Evolutionary conservation across 2,888 invertebrate genomes (phyloP), one percentile per base, ranked within the genome.

Genomic region (Cyclophora albipunctata): DNA sequence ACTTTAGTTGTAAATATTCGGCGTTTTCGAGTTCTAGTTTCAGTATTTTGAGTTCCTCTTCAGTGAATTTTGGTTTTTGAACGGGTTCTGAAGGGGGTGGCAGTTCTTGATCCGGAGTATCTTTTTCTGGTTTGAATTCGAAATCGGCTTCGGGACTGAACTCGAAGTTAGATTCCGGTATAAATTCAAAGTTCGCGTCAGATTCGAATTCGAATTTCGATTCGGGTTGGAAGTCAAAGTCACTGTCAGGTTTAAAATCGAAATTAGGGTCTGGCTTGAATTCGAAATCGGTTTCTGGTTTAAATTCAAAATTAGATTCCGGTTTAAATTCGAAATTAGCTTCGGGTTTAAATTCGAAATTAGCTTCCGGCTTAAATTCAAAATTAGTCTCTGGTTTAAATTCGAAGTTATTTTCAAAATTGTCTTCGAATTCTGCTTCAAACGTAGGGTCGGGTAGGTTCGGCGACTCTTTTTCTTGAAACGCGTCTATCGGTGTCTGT

Each of bases 11-110:
- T 35, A 93, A 73, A 54, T 93, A 86, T 60, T 92, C 91, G 2
- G 91, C 90, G 60, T 92, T 92, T 73, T 93, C 93, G n/a, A 92
- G 76, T 70, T 93, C 92, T 3, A 93, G 69, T 48, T 92, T 76
- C 45, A 91, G 71, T 40, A 92, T 81, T 65, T 88, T 89, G 0
- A 90, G 67, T 64, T 91, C 91, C 51, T 91, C 90, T 45, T 91
- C 91, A 0, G 91, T 89, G 52, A 92, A 68, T 73, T 90, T 88
- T 0, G 91, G 81, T 70, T 86, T 87, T 49, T 87, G 88, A 60
- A 78, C 77, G 0, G 64, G 66, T 62, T 78, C 78, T 0, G 64
- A 52, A 1, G 70, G 66, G 1, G 70, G 66, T 0, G 69, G 68
- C 34, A 59, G 45, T 48, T 78, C 78, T 46, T 67, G 71, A 43